Percentiles rank a stretch among this genome's conserved stretches.
Conservation (phyloP, 2,797 vertebrate species). For the Tauraco hartlaubi region DNA sequence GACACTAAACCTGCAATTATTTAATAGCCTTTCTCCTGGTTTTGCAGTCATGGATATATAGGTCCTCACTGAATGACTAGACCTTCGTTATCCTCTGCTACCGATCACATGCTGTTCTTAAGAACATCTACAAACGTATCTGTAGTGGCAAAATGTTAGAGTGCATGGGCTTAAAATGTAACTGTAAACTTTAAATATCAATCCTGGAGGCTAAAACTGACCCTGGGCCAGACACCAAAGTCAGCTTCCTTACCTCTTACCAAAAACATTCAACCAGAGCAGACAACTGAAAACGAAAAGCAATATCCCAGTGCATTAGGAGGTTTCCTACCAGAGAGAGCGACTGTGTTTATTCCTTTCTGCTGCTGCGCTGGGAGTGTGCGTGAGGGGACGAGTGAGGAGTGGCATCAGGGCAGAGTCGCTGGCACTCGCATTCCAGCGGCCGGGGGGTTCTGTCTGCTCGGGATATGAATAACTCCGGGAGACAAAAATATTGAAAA, state of each 20-base stretch:
- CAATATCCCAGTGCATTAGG: not conserved
- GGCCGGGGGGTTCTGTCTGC: not conserved
- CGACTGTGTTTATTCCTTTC: slow-evolving; percentile 22
- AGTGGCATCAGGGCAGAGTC: not conserved
- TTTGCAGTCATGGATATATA: not conserved
- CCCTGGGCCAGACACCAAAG: slow-evolving; percentile 3
- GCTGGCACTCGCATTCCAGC: not conserved
- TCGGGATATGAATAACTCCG: not conserved
- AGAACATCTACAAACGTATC: not conserved
- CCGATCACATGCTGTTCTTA: not conserved
- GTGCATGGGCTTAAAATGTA: not conserved
- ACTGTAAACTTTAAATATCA: slow-evolving; percentile 32
- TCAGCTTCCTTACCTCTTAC: not conserved
- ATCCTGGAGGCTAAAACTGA: slow-evolving; percentile 9
- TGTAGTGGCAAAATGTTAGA: not conserved
- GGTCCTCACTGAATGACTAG: not conserved
- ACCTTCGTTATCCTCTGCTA: not conserved
- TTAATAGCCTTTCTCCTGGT: not conserved
- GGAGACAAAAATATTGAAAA: not conserved
- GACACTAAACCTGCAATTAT: not conserved
- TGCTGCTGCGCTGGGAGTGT: not conserved
- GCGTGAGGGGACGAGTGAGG: not conserved
- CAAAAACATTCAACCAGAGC: slow-evolving; percentile 37
- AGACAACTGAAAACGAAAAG: slow-evolving; percentile 44
- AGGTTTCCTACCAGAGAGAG: slow-evolving; percentile 35